Base-by-base conservation (phyloP, 2,888 invertebrate species). In the Synanthedon andrenaeformis region DNA sequence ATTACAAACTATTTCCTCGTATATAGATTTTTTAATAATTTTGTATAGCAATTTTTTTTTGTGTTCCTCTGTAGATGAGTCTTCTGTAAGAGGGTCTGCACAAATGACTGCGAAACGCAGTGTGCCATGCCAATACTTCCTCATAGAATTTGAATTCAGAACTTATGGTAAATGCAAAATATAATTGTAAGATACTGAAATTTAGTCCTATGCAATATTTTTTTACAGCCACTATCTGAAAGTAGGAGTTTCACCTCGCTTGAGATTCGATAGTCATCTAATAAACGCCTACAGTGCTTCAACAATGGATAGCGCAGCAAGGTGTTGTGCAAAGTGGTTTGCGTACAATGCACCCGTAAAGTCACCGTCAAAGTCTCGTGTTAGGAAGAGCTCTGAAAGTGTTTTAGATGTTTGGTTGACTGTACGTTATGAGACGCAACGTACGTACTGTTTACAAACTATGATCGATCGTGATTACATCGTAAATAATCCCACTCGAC, bases 221-320 rank as follows among this genome's bases (percentile, higher is more conserved):
- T 35, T 35, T 35, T 49, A 49, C 19, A 49, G 49, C 49, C 17
- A 17, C 1, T 17, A 49, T 17, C 42, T 49, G 23, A 51, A 50
- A 49, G 54, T 54, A 50, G 52, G 54, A 52, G 54, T 49, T 28
- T 49, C 49, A 10, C 14, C 11, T 12, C 23, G 49, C 54, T 54
- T 49, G 55, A 61, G 58, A 58, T 57, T 54, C 56, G 65, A 69
- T 71, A 61, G 59, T 59, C 61, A 71, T 69, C 65, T 57, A 59
- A 64, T 64, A 62, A 58, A 63, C 74, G 67, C 76, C 75, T 65
- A 75, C 73, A 58, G 54, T 58, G 53, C 58, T 61, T 59, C 59
- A 69, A 76, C 74, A 74, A 72, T 73, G 63, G 57, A 41, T 41
- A 53, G 59, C 58, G 60, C 63, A 45, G 45, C 60, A 55, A 49